Evolutionary conservation across 2,797 vertebrate species (phyloP), one percentile per base, ranked within the genome.

Genomic region (Manis crassicaudata): DNA sequence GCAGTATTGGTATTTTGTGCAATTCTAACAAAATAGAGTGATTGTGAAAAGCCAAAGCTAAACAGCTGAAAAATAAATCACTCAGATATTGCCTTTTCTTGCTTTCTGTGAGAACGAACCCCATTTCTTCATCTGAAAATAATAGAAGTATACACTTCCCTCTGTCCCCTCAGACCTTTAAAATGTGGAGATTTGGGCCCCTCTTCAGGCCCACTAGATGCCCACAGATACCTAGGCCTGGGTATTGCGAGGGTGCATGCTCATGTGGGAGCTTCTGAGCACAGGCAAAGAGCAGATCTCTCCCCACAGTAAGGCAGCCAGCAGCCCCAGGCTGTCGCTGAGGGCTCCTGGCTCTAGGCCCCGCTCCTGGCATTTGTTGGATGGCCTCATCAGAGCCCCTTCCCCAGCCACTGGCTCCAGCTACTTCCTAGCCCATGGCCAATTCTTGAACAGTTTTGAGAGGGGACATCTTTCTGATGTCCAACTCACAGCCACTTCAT

Each of bases 1-100:
- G 20, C 6, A 27, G 35, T 20, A 50, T 43, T 90, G 11, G 6
- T 17, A 72, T 63, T 82, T 86, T 60, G 37, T 23, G 13, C 37
- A 65, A 70, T 70, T 88, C 80, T 86, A 86, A 83, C 32, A 32
- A 60, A 87, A 68, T 27, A 70, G 40, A 92, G 18, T 14, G 13
- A 72, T 12, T 9, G 25, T 37, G 7, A 29, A 46, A 93, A 86
- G 84, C 32, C 3, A 27, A 87, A 40, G 5, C 17, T 73, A 5
- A 52, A 75, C 72, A 84, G 35, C 67, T 50, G 75, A 88, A 84
- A 54, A 40, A 14, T 32, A 50, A 6, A 6, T 27, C 68, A 32
- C 29, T 77, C 21, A 37, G 58, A 62, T 40, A 46, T 16, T 67
- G 50, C 80, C 25, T 11, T n/a, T 82, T 72, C 46, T 32, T 73